Base-by-base conservation (phyloP, 1,140 invertebrate genomes). In the Pachypeltis micranthus region DNA sequence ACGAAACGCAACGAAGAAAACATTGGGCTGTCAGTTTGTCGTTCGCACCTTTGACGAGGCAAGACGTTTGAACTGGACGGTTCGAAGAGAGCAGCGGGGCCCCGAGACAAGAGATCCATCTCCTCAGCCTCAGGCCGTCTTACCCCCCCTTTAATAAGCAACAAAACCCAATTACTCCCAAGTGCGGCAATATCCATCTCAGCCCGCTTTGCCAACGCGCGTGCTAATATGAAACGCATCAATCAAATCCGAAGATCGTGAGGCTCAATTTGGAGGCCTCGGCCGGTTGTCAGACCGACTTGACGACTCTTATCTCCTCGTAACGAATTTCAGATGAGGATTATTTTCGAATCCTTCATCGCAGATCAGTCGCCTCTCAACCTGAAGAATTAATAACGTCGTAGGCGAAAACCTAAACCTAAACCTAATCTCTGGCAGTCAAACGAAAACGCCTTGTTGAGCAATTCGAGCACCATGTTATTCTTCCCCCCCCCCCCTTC, bases 221-320 rank as follows among this genome's bases (percentile, higher is more conserved):
- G 47, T 51, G 47, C 47, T 51, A 51, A 51, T 51, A 51, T 51
- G 47, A 51, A 16, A 51, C 47, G 47, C 47, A 51, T 51, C 47
- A 51, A 51, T 51, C 47, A 51, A 51, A n/a, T 21, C 21, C 23
- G 47, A 51, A 51, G 23, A 14, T 4, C 10, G 10, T 10, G 21
- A 51, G 23, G 47, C 47, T n/a, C n/a, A 21, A 51, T 51, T 51
- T 10, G 12, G 47, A 4, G 4, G 47, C 23, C 47, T 16, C 4
- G 7, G 4, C 21, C 21, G 12, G 7, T 39, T 39, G 7, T 39
- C 47, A 7, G 12, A 10, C 47, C 47, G 23, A 51, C 47, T 51
- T 51, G 47, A 51, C 23, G 47, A 51, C 47, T 51, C 23, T 51
- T 51, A 51, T 51, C 47, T 21, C 47, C 10, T 10, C 47, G 47